Evolutionary conservation across 1,140 invertebrate species (phyloP).

Genomic region (Drosophila kanapiae): DNA sequence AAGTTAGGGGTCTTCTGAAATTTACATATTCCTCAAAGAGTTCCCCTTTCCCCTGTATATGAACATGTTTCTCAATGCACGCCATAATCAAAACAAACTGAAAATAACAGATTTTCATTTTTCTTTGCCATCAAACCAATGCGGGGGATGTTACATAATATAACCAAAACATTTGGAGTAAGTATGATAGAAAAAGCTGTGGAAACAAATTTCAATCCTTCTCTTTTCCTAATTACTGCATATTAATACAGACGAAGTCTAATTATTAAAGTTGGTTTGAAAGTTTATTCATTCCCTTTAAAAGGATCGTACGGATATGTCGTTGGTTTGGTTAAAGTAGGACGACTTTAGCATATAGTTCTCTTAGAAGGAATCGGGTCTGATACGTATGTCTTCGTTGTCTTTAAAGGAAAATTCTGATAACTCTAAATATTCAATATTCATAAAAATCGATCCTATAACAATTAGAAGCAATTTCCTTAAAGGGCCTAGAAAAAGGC

Average conservation of each 20-base stretch:
- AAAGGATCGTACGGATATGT: neutral
- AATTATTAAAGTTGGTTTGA: neutral
- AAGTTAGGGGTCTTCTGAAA: slow-evolving; percentile 17
- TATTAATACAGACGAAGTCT: neutral
- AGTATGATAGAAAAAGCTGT: neutral
- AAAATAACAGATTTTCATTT: slow-evolving; percentile 49
- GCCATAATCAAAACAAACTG: slow-evolving; percentile 45
- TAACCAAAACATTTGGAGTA: neutral
- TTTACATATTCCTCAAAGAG: slow-evolving; percentile 32
- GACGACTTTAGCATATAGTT: neutral
- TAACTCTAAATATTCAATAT: neutral
- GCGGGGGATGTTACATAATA: slow-evolving; percentile 7
- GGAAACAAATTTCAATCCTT: neutral
- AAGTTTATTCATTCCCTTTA: neutral
- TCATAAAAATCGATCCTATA: neutral
- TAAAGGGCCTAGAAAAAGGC: neutral
- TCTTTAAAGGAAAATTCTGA: neutral
- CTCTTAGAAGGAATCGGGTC: neutral
- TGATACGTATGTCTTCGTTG: too few relatives aligned
- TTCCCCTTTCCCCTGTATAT: neutral
- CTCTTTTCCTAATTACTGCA: neutral
- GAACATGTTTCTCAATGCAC: slow-evolving; percentile 27
- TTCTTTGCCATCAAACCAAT: slow-evolving; percentile 7
- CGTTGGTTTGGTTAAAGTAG: neutral
- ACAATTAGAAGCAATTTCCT: neutral